Conservation (phyloP, 2,113 vertebrate genomes). For the Empidonax traillii region DNA sequence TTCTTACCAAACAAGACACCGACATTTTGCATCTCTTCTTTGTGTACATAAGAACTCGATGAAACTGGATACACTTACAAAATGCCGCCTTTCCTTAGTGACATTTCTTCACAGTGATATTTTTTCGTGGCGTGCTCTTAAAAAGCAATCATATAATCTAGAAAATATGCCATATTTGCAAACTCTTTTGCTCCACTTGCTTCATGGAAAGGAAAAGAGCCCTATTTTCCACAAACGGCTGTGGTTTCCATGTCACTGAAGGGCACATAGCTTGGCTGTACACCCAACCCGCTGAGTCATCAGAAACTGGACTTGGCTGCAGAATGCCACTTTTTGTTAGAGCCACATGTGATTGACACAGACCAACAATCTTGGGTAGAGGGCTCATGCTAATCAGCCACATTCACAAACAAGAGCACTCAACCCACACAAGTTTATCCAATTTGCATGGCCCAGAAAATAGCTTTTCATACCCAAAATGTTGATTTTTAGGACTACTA, state of each 20-base stretch:
- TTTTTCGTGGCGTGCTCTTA: background rate
- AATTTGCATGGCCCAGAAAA: conserved; percentile 18
- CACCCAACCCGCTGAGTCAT: conserved; percentile 42
- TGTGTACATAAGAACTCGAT: background rate
- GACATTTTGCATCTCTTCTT: background rate
- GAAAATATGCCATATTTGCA: conserved; percentile 28
- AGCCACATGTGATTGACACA: conserved; percentile 47
- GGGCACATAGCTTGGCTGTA: conserved; percentile 62
- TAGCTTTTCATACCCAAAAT: background rate
- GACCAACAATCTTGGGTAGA: conserved; percentile 39
- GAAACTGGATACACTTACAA: background rate
- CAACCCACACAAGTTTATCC: conserved; percentile 45
- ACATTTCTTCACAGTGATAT: background rate
- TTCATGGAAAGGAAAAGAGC: conserved; percentile 31
- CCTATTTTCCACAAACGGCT: conserved; percentile 34
- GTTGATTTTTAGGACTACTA: conserved; percentile 20
- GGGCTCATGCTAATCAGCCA: conserved; percentile 49
- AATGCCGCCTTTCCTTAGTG: background rate
- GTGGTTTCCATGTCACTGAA: conserved; percentile 64
- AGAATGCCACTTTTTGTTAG: conserved; percentile 48
- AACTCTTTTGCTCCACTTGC: conserved; percentile 37
- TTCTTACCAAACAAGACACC: background rate
- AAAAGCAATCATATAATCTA: conserved; percentile 26
- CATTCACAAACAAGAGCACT: conserved; percentile 32
- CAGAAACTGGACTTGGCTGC: conserved; percentile 33